Evolutionary conservation across 2,113 vertebrate genomes (phyloP), one percentile per base, ranked within the genome.

Genomic region (Pagrus major): DNA sequence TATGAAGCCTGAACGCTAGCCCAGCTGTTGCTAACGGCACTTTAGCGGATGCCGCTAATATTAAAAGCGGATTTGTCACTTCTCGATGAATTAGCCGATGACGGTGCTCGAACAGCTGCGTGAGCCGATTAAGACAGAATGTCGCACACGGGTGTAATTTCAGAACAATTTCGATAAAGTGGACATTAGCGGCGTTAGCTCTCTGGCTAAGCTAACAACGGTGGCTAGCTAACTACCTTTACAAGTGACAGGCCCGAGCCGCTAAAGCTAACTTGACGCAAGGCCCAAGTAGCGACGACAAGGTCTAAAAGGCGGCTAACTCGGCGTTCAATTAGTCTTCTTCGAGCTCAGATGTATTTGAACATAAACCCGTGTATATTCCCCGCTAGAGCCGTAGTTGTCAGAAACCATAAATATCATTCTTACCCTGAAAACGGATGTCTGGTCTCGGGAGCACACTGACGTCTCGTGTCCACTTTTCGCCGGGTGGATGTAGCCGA

Each of bases 401-500:
- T 82, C 41, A 71, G 6, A 14, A 8, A 3, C 8, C 0, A 16
- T 27, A 37, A 56, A 52, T 6, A 0, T 9, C 4, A 2, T 0
- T n/a, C 64, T 89, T 90, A 93, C 91, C 88, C 92, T 16, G 35
- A 31, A 18, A 44, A 51, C n/a, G 60, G 16, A 29, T 31, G 7
- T 46, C 66, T 71, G 61, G 65, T 69, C 61, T 83, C 63, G 16
- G 75, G 71, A 86, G 64, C 93, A 89, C 90, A 90, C 85, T 63
- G 71, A 77, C 64, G 78, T 77, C 90, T 90, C 91, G 90, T 91
- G 92, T 89, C 71, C 78, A 85, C 87, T 89, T 93, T 91, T 93
- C 37, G 90, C 92, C 91, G 92, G 93, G 88, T 92, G 91, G 81
- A 93, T 83, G 89, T 86, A 83, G 84, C 81, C 35, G 76, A 56